Base-by-base conservation (phyloP, 2,113 vertebrate genomes). In the Elephas maximus region DNA sequence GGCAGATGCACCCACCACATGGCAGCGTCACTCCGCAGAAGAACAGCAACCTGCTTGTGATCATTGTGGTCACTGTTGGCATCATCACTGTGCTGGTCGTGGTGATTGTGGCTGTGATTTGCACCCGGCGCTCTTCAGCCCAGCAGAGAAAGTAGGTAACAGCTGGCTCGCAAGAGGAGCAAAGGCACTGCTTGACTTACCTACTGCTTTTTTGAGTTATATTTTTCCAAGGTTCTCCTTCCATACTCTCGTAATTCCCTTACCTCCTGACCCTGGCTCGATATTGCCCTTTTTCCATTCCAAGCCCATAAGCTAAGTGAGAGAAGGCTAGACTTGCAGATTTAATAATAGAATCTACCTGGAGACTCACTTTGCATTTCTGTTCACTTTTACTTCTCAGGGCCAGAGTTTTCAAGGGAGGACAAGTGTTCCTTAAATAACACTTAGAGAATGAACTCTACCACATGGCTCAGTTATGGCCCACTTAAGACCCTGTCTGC, bases 1-100 rank as follows among this genome's bases (percentile, higher is more conserved):
- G 99, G 73, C 99, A 99, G 98, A 99, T 99, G 99, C 99, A 99
- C 23, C 99, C 99, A 0, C 99, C 99, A 0, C 99, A 99, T 0
- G 99, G 99, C 98, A 99, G 99, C 1, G 99, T 98, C 78, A 99
- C 99, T 0, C 99, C 99, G 7, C 99, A 99, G 97, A 99, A 99
- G 98, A 99, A 99, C 98, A 99, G 99, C 96, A 99, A 99, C 97
- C 99, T 99, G 63, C 98, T 99, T n/a, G 99, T 99, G 62, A 98
- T 99, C 97, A 98, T 99, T 0, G 98, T 99, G 44, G 99, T 99
- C 71, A 99, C 99, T 0, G 98, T 99, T 1, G 99, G 99, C 0
- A 98, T 99, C 18, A 97, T 99, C 77, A 99, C 99, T 0, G 98
- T 99, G 80, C 98, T 99, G 0, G 99, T 99, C 12, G 99, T 99